Conservation (phyloP, 2,888 invertebrate genomes). For the Lathronympha strigana region DNA sequence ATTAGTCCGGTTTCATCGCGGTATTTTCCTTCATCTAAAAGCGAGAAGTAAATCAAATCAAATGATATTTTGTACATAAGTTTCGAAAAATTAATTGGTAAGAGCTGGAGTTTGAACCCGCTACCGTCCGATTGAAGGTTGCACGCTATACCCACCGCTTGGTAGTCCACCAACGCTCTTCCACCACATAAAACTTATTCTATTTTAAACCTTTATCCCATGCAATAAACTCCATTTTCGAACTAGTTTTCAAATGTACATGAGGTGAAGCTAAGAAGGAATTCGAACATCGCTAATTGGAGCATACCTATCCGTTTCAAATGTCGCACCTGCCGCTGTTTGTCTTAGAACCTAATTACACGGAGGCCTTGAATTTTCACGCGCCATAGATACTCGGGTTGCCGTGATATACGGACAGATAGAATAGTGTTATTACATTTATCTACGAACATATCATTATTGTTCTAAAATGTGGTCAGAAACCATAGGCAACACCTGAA, state of each 20-base stretch:
- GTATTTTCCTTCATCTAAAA: no score
- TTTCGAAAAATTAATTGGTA: no score
- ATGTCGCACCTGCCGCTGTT: constrained; percentile 51
- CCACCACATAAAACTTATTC: no score
- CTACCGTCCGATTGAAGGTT: no score
- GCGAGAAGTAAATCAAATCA: no score
- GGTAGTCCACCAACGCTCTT: not conserved
- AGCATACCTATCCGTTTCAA: constrained; percentile 53
- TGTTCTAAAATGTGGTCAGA: no score
- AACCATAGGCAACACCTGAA: no score
- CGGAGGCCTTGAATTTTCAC: constrained; percentile 54
- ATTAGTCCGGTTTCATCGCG: no score
- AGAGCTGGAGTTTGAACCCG: no score
- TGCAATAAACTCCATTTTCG: not conserved
- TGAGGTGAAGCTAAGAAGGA: not conserved
- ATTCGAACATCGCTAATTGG: constrained; percentile 52
- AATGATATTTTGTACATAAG: no score
- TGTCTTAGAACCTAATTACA: constrained; percentile 61
- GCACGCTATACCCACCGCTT: no score
- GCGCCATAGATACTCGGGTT: constrained; percentile 44
- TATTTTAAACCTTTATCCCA: not conserved
- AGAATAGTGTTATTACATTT: not conserved
- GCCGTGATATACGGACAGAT: constrained; percentile 30
- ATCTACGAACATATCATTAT: not conserved
- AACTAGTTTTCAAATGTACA: not conserved